These are phyloP conservation scores for Clusia tigrina DNA, from an alignment of 2,888 invertebrate genomes.

Conservation along the genomic window DNA sequence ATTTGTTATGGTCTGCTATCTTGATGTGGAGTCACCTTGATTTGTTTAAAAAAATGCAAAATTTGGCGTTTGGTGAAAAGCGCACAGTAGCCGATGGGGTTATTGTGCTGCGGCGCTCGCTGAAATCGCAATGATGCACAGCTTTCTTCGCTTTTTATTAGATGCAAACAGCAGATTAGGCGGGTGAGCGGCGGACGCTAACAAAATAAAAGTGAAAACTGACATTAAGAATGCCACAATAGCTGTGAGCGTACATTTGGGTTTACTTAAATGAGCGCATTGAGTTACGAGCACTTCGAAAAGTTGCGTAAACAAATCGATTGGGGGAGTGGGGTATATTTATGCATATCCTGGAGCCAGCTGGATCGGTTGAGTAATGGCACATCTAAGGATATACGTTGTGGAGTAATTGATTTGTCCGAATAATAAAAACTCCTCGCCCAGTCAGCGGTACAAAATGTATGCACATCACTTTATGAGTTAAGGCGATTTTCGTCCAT, in stretches of 20 bases:
- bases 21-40: conserved; percentile 42
- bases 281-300: conserved; percentile 30
- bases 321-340: conserved; percentile 36
- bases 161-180: conserved; percentile 23
- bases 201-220: conserved; percentile 30
- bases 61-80: conserved; percentile 51
- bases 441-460: too few species aligned
- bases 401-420: conserved; percentile 26
- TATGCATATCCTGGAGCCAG: conserved; percentile 23
- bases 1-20: conserved; percentile 41
- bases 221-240: conserved; percentile 37
- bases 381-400: conserved; percentile 8
- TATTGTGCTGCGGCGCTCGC: not conserved
- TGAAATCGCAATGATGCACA: conserved; percentile 27
- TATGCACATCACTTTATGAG: too few species aligned
- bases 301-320: conserved; percentile 40
- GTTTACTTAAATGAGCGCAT: conserved; percentile 25
- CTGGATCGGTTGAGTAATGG: conserved; percentile 10
- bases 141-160: conserved; percentile 31
- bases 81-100: not conserved
- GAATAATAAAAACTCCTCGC: too few species aligned
- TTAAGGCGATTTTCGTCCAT: too few species aligned
- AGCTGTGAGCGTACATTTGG: conserved; percentile 8
- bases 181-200: conserved; percentile 10
- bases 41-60: conserved; percentile 43